phyloP scores from a whole-genome alignment of 2,113 vertebrate species.

The Grus americana region DNA sequence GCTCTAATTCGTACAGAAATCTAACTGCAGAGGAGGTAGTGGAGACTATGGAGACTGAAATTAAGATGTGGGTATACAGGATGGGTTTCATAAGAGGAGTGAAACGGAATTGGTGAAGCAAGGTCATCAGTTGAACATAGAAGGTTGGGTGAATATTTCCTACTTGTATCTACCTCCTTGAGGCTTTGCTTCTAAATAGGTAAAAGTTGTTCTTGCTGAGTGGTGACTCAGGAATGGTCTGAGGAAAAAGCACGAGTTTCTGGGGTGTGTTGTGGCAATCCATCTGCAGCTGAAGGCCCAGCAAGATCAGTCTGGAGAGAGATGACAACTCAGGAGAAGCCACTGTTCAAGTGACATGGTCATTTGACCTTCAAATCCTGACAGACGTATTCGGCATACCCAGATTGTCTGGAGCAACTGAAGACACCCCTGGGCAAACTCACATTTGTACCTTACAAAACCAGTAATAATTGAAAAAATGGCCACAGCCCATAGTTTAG shows the following conservation, averaged over 20 bases:
- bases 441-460: neutral
- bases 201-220: neutral
- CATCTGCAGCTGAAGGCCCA: neutral
- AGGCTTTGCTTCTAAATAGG: neutral
- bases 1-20: neutral
- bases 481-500: neutral
- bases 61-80: neutral
- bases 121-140: neutral
- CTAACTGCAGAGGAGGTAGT: neutral
- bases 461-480: neutral
- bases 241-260: neutral
- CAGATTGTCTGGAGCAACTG: neutral
- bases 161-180: neutral
- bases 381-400: neutral
- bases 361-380: neutral
- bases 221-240: neutral
- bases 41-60: neutral
- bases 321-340: neutral
- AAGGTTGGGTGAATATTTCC: neutral
- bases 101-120: neutral
- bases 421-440: neutral
- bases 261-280: neutral
- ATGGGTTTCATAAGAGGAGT: neutral
- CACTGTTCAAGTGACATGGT: neutral
- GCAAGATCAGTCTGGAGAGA: neutral